A percentile compares a stretch with the other conserved stretches of the same genome.
Evolutionary conservation across 2,113 vertebrate species (phyloP).

Genomic region (Upupa epops): DNA sequence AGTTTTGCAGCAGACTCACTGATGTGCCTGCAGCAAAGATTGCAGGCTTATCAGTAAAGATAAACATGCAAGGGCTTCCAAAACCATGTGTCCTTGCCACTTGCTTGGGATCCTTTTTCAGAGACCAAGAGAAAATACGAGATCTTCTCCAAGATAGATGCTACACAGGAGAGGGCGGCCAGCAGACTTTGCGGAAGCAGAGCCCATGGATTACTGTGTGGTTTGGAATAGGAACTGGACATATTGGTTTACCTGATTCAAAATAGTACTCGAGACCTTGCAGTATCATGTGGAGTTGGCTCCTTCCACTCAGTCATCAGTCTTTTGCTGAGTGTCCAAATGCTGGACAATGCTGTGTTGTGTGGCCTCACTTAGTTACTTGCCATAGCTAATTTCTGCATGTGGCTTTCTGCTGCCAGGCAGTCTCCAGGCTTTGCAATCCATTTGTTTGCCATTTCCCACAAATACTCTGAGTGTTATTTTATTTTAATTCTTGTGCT

Average conservation of each 20-base stretch:
- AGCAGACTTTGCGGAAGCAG: constrained; percentile 5
- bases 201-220: neutral
- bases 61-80: constrained; percentile 57
- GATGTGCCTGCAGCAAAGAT: constrained; percentile 53
- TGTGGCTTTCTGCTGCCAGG: neutral
- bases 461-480: neutral
- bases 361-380: constrained; percentile 2
- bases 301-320: constrained; percentile 2
- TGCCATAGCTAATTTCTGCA: neutral
- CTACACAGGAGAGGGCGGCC: neutral
- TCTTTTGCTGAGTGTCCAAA: neutral
- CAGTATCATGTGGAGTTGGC: constrained; percentile 14
- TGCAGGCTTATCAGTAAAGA: constrained; percentile 67
- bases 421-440: neutral
- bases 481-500: constrained; percentile 22
- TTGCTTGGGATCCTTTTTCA: constrained; percentile 53
- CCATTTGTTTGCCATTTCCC: constrained; percentile 24
- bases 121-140: constrained; percentile 28
- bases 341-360: neutral
- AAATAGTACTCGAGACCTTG: constrained; percentile 29
- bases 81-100: constrained; percentile 19
- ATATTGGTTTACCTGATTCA: constrained; percentile 51
- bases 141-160: constrained; percentile 36
- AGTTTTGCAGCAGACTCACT: constrained; percentile 29
- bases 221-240: constrained; percentile 59